These are phyloP conservation scores for Psilanteris sp. DNA, from an alignment of 1,140 invertebrate genomes.

Conservation along the genomic window DNA sequence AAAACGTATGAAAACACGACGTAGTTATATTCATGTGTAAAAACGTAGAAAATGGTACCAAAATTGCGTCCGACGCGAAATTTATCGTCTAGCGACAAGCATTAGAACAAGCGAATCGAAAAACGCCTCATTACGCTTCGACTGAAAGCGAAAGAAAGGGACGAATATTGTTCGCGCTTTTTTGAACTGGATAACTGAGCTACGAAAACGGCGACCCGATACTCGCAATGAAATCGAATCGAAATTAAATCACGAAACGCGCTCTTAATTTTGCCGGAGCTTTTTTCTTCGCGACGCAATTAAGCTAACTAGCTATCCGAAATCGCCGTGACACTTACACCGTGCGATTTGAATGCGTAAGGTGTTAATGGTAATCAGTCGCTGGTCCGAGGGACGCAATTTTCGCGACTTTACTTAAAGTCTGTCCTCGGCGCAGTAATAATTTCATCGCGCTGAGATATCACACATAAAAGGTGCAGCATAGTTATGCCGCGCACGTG, in stretches of 20 bases:
- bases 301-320: slow-evolving; percentile 23
- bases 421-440: slow-evolving; percentile 41
- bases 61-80: no score
- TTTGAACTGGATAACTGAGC: no score
- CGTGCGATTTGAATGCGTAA: slow-evolving; percentile 2
- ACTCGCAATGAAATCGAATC: slow-evolving; percentile 19
- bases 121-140: no score
- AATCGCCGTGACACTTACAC: no score
- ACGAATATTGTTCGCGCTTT: no score
- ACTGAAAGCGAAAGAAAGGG: no score
- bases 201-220: no score
- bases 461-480: slow-evolving; percentile 42
- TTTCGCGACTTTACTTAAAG: slow-evolving; percentile 45
- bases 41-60: no score
- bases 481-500: slow-evolving; percentile 71
- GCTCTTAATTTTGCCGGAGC: slow-evolving; percentile 10
- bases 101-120: no score
- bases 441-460: slow-evolving; percentile 53
- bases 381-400: slow-evolving; percentile 47
- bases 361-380: slow-evolving; percentile 30
- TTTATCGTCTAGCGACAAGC: no score
- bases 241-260: slow-evolving; percentile 16
- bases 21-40: no score
- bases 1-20: no score
- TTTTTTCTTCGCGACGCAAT: slow-evolving; percentile 16